Conservation (phyloP, 1,140 invertebrate species). For the Brachionus rotundiformis region DNA sequence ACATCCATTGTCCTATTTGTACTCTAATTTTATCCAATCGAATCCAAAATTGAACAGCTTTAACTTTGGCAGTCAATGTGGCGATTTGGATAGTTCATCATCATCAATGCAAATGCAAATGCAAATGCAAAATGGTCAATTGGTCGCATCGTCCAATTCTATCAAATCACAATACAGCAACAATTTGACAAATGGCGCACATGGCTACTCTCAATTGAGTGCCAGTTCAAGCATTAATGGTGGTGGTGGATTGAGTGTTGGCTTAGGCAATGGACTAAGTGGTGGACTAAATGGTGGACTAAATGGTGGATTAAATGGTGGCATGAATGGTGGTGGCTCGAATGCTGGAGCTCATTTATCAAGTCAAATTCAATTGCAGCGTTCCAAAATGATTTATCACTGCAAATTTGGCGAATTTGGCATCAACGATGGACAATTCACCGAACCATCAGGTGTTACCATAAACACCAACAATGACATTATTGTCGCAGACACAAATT, state of each 20-base stretch:
- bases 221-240: background rate
- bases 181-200: background rate
- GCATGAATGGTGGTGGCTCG: background rate
- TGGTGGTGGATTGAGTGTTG: no score
- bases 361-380: slow-evolving; percentile 66
- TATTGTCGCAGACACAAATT: slow-evolving; percentile 98
- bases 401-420: slow-evolving; percentile 99
- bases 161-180: background rate
- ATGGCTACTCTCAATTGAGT: background rate
- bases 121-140: no score
- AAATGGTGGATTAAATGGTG: no score
- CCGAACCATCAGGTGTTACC: slow-evolving; percentile 95
- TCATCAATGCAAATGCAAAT: background rate
- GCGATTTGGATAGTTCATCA: background rate
- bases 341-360: background rate
- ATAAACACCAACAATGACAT: slow-evolving; percentile 99
- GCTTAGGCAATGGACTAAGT: no score
- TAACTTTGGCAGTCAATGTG: background rate
- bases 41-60: slow-evolving; percentile 44
- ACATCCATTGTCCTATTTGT: slow-evolving; percentile 35
- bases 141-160: background rate
- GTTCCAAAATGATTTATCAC: slow-evolving; percentile 99
- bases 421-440: slow-evolving; percentile 86
- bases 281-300: no score
- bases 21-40: slow-evolving; percentile 16